These are phyloP conservation scores for Torymus aiolomorphi DNA, from an alignment of 2,888 invertebrate genomes.

Conservation along the genomic window DNA sequence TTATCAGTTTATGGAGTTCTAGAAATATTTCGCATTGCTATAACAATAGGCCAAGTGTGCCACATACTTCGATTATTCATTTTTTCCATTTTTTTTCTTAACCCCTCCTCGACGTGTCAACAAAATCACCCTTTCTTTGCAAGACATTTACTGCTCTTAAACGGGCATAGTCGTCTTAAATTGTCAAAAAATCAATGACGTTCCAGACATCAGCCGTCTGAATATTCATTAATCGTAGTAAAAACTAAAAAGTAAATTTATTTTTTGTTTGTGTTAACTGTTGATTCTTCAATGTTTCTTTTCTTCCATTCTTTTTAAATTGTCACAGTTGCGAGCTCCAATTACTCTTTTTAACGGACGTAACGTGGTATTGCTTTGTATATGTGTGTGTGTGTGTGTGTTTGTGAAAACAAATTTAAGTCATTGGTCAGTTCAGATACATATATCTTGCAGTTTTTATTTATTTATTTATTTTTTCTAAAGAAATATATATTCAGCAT, in stretches of 20 bases:
- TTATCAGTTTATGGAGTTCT: conserved; percentile 48
- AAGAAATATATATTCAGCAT: conserved; percentile 45
- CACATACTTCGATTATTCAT: conserved; percentile 49
- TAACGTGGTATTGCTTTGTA: conserved; percentile 54
- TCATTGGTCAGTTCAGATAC: conserved; percentile 46
- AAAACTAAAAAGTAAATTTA: conserved; percentile 57
- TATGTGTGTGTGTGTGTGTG: background rate
- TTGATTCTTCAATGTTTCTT: conserved; percentile 46
- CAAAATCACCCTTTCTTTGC: conserved; percentile 59
- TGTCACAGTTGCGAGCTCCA: conserved; percentile 54
- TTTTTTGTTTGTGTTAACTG: conserved; percentile 44
- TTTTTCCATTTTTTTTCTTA: conserved; percentile 41
- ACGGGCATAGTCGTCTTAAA: conserved; percentile 56
- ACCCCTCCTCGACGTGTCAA: conserved; percentile 56
- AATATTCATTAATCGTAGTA: conserved; percentile 54
- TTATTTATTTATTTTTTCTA: conserved; percentile 33
- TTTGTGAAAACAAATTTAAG: background rate
- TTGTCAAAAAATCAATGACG: conserved; percentile 57
- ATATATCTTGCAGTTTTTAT: conserved; percentile 48
- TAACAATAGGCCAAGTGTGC: conserved; percentile 54
- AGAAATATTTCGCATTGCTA: conserved; percentile 50
- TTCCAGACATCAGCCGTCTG: conserved; percentile 55
- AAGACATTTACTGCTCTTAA: conserved; percentile 59
- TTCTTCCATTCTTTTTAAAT: conserved; percentile 50
- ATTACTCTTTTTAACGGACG: conserved; percentile 52